Evolutionary conservation across 2,797 vertebrate species (phyloP), one percentile per base, ranked within the genome.

Genomic region (Acestrorhynchus altus): DNA sequence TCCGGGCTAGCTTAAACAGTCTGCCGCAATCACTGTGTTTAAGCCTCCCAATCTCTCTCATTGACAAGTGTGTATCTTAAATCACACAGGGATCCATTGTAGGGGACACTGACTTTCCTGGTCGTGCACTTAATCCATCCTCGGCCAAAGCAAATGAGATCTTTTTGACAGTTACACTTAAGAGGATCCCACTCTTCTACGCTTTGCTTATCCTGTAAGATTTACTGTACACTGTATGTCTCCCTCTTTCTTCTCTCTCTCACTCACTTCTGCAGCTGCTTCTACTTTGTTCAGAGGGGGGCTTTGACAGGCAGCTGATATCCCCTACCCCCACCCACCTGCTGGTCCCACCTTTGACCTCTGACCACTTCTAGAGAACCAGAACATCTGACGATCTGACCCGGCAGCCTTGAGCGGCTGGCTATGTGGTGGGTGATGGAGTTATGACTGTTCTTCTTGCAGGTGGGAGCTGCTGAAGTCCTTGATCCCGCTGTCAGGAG

Each of bases 381-480:
- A 44, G 78, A 82, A 86, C 82, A 86, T 81, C 80, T 82, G 78
- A 71, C 74, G 84, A 75, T 73, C 64, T 49, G 76, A 83, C 82
- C 82, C 74, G 69, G 66, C 63, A 57, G 75, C 69, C 77, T 69
- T 31, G 31, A 72, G 67, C 65, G 66, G 76, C 70, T 74, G 69
- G 72, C 76, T 69, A 35, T 35, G 40, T 70, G 65, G 57, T 69
- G 65, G 69, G 56, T 57, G 40, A 64, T 61, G 22, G 63, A 57
- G 28, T 69, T 56, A 71, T 74, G 63, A 80, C 73, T 79, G 57
- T 51, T 10, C 54, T 73, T 44, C 44, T 66, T 72, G 61, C 79
- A 74, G 76, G 64, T 79, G 61, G 70, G 24, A 70, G 71, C 42
- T 59, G 26, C 24, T 9, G 20, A 80, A 42, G 59, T 40, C 28